Evolutionary conservation across 2,113 vertebrate species (phyloP), one percentile per base, ranked within the genome.

Genomic region (Aegithalos caudatus): DNA sequence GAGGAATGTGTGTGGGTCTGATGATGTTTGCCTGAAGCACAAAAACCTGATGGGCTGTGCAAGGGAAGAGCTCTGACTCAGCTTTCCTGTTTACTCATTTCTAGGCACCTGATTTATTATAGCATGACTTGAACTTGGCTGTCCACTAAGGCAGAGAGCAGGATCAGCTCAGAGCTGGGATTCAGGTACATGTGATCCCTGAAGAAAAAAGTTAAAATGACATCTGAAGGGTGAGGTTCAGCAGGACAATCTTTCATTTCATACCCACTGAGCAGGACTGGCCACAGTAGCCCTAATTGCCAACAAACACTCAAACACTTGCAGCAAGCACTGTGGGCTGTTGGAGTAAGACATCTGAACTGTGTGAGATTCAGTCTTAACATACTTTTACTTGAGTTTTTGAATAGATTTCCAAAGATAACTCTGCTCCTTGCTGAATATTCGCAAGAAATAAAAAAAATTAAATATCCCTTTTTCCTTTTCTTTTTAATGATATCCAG

Each of bases 51-150:
- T 29, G n/a, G 78, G 24, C 44, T 81, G 7, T 18, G 74, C 54
- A 45, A 33, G n/a, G 47, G 28, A 45, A 56, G 28, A 80, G 29
- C 53, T 92, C 66, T 85, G 79, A 81, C 54, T 93, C 94, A 90
- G 71, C 64, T 90, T 54, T 66, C 25, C 50, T 73, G 20, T 38
- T 82, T 80, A 29, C 76, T 79, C 37, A 38, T 44, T 83, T 77
- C 67, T 50, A 69, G 53, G 25, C 22, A 45, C 21, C 54, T 28
- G 44, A 94, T 81, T 89, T 92, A 74, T 84, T 74, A 25, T 7
- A 78, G 33, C 16, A 13, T 47, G 56, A 77, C 42, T 86, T 48
- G 25, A 95, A 66, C 37, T 86, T 88, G 58, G 40, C 50, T 37
- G 27, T 50, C 42, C 2, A 16, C 24, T 73, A 77, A 83, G 40